Base-by-base conservation (phyloP, 2,797 vertebrate species). In the Dromococcyx pavoninus region DNA sequence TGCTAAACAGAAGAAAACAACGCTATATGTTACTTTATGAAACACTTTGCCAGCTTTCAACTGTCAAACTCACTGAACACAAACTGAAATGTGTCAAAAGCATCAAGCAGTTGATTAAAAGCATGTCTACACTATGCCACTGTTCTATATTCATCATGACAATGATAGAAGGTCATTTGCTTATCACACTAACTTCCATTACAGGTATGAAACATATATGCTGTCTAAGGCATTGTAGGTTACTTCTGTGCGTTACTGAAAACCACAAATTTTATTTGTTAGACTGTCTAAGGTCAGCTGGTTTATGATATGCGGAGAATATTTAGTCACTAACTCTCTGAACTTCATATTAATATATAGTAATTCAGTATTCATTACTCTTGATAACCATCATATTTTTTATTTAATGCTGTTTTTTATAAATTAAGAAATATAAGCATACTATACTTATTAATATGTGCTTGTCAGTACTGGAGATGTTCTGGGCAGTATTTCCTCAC, bases 71-170 rank as follows among this genome's bases (percentile, higher is more conserved):
- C 43, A 54, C 28, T 66, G n/a, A 84, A 21, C 17, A 56, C 51
- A 81, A 96, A 91, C 16, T 91, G 79, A 92, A 92, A 88, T 46
- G n/a, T 71, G 62, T 88, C 76, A 92, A 84, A 91, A 81, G 22
- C 35, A 88, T 84, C 62, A 73, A 91, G 28, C 22, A 70, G n/a
- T 56, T 87, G 66, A 93, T 92, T 83, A 83, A 92, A 51, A 54
- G 10, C 23, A 30, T 82, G 17, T 73, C 57, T 70, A 51, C 22
- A 66, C 16, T 70, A 54, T 89, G 57, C 77, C 35, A 56, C 35
- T 76, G 35, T 23, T 91, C 35, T 73, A 2, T 78, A 91, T 89
- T 65, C 21, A 88, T 67, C 23, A 7, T 61, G 32, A 71, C 50
- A 85, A 44, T 65, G 69, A 94, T 24, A 80, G 44, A 88, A 94